Conservation (phyloP, 1,140 invertebrate genomes). For the Armadillidium nasatum region DNA sequence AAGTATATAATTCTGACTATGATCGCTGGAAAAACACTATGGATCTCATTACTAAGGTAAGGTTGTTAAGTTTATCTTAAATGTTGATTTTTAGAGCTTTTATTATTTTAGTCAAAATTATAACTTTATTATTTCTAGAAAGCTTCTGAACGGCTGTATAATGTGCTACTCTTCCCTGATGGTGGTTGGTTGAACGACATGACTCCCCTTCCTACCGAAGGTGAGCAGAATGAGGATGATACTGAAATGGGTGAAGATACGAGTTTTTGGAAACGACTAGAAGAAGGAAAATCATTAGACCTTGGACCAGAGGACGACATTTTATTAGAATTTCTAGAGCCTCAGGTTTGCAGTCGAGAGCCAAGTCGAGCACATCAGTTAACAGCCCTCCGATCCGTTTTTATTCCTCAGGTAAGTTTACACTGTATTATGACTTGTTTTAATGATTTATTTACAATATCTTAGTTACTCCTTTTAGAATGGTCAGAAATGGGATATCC, state of each 20-base stretch:
- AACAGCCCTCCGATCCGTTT: slow-evolving; percentile 67
- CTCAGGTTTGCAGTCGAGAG: slow-evolving; percentile 48
- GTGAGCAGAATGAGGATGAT: background rate
- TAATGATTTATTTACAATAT: too few species aligned
- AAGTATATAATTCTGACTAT: slow-evolving; percentile 69
- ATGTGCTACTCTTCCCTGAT: slow-evolving; percentile 81
- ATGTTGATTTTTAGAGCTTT: too few species aligned
- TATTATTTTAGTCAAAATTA: too few species aligned
- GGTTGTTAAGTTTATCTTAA: background rate
- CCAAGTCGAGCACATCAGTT: slow-evolving; percentile 60
- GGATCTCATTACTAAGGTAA: slow-evolving; percentile 60
- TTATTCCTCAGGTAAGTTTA: slow-evolving; percentile 67
- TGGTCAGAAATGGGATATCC: too few species aligned
- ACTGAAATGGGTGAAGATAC: background rate
- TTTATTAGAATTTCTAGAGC: slow-evolving; percentile 50
- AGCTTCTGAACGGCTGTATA: slow-evolving; percentile 74
- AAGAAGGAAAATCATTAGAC: background rate
- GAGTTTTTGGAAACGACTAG: background rate
- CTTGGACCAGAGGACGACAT: slow-evolving; percentile 45
- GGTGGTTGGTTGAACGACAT: slow-evolving; percentile 81
- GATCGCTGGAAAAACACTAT: slow-evolving; percentile 70
- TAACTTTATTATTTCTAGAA: slow-evolving; percentile 51
- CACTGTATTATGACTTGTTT: too few species aligned
- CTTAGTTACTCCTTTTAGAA: too few species aligned
- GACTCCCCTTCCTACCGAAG: slow-evolving; percentile 16